Conservation (phyloP, 2,888 invertebrate species). For the Sympetrum striolatum region DNA sequence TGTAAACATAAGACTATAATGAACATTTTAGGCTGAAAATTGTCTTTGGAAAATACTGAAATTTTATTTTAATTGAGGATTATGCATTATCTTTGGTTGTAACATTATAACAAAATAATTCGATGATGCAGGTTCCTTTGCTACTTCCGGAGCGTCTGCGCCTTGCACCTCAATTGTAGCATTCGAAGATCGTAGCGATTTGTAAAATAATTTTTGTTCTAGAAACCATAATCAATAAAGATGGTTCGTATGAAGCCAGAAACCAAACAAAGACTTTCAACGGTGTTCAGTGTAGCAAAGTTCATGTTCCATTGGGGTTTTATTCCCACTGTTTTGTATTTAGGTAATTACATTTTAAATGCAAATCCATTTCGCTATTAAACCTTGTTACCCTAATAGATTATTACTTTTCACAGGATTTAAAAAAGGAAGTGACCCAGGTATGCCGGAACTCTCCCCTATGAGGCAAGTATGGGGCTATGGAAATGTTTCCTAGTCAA, state of each 20-base stretch:
- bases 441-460: constrained; percentile 54
- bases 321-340: constrained; percentile 55
- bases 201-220: too few species aligned
- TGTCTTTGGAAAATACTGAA: not conserved
- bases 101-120: not conserved
- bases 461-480: constrained; percentile 50
- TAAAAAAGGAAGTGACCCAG: constrained; percentile 55
- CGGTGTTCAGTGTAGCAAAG: constrained; percentile 52
- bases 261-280: constrained; percentile 54
- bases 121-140: not conserved
- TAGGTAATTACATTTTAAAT: constrained; percentile 51
- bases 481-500: too few species aligned
- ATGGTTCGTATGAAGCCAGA: constrained; percentile 53
- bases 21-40: not conserved
- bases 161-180: too few species aligned
- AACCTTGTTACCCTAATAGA: not conserved
- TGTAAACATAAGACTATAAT: not conserved
- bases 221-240: not conserved
- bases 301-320: constrained; percentile 55
- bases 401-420: constrained; percentile 51
- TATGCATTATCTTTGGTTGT: not conserved
- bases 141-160: constrained; percentile 12
- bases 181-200: too few species aligned
- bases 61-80: not conserved
- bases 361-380: not conserved